Percentiles rank a stretch among this genome's conserved stretches.
Evolutionary conservation across 2,888 invertebrate species (phyloP).

Genomic region (Drosophila rubida): DNA sequence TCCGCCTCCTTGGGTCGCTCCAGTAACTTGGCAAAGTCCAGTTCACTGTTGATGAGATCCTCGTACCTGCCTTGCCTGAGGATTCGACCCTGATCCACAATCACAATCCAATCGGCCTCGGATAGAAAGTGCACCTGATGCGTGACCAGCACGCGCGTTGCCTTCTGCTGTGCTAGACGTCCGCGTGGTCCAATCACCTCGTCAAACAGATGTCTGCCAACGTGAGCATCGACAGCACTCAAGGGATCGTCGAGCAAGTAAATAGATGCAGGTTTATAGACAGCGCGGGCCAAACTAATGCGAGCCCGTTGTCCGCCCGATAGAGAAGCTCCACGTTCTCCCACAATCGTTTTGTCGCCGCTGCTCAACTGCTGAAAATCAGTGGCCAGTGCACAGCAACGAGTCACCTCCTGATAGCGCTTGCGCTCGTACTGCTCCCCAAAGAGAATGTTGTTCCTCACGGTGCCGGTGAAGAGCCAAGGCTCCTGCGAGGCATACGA

Average conservation of each 20-base stretch:
- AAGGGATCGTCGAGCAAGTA: slow-evolving; percentile 93
- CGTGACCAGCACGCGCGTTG: slow-evolving; percentile 90
- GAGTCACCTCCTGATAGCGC: slow-evolving; percentile 88
- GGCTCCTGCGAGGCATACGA: slow-evolving; percentile 90
- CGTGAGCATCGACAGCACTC: slow-evolving; percentile 91
- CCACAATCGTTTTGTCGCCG: slow-evolving; percentile 89
- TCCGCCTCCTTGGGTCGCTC: slow-evolving; percentile 78
- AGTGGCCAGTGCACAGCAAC: slow-evolving; percentile 82
- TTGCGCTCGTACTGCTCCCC: slow-evolving; percentile 87
- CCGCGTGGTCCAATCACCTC: slow-evolving; percentile 88
- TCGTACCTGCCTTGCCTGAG: slow-evolving; percentile 85
- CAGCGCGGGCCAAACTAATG: slow-evolving; percentile 89
- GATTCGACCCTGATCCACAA: slow-evolving; percentile 87
- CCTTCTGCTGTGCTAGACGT: slow-evolving; percentile 86
- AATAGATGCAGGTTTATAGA: slow-evolving; percentile 90
- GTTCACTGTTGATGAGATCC: slow-evolving; percentile 85
- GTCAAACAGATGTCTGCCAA: slow-evolving; percentile 91
- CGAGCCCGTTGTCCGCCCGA: slow-evolving; percentile 92
- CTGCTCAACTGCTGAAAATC: slow-evolving; percentile 87
- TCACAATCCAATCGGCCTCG: slow-evolving; percentile 87
- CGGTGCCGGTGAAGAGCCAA: slow-evolving; percentile 88
- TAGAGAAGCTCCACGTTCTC: slow-evolving; percentile 90
- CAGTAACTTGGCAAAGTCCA: slow-evolving; percentile 86
- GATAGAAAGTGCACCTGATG: slow-evolving; percentile 91
- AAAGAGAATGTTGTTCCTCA: slow-evolving; percentile 91